Percentiles rank a stretch among this genome's conserved stretches.
Conservation (phyloP, 2,797 vertebrate species). For the Girardinus metallicus region DNA sequence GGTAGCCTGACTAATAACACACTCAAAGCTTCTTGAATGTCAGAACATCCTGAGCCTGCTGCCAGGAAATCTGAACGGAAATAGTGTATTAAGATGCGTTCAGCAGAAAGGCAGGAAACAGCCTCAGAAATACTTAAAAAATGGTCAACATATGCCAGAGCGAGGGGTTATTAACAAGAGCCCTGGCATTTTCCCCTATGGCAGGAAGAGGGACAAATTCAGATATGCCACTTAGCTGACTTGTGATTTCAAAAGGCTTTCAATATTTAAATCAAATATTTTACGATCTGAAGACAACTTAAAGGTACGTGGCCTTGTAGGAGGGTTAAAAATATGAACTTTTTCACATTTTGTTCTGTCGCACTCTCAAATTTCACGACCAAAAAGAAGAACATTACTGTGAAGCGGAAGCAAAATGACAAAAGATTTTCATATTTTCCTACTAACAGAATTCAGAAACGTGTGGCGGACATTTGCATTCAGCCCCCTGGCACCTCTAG, state of each 20-base stretch:
- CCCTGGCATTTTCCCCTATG: slow-evolving; percentile 21
- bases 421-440: not conserved
- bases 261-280: not conserved
- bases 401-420: not conserved
- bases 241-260: slow-evolving; percentile 6
- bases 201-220: slow-evolving; percentile 15
- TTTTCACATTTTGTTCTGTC: not conserved
- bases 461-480: not conserved
- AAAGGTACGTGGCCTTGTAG: not conserved
- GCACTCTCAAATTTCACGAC: not conserved
- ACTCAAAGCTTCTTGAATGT: slow-evolving; percentile 74
- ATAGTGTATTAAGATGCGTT: slow-evolving; percentile 64
- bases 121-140: slow-evolving; percentile 39
- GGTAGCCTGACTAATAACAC: slow-evolving; percentile 78
- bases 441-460: not conserved
- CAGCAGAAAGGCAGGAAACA: slow-evolving; percentile 52
- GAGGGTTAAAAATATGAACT: not conserved
- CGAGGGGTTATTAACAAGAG: slow-evolving; percentile 28
- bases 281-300: not conserved
- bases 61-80: slow-evolving; percentile 67
- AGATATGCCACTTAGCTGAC: slow-evolving; percentile 5
- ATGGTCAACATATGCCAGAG: slow-evolving; percentile 10
- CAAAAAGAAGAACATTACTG: not conserved
- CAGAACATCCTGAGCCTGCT: slow-evolving; percentile 56
- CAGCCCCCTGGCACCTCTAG: not conserved